These are phyloP conservation scores for Protobothrops mucrosquamatus DNA, from an alignment of 2,113 vertebrate genomes.

Conservation along the genomic window DNA sequence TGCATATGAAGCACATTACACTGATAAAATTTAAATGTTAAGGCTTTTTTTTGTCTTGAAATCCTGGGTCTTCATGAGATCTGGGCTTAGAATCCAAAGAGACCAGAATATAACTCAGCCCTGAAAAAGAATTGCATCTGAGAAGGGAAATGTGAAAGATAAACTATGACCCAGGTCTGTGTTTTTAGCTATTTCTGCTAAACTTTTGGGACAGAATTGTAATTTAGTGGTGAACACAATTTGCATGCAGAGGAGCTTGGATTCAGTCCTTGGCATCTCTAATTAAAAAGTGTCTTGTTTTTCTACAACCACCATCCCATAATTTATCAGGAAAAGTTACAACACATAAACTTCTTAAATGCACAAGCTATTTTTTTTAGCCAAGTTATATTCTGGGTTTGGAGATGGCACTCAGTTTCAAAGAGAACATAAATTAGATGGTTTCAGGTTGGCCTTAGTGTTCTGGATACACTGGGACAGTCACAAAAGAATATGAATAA, in stretches of 20 bases:
- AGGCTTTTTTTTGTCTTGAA: conserved; percentile 28
- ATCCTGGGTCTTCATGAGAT: conserved; percentile 53
- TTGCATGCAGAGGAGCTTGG: not conserved
- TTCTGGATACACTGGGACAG: not conserved
- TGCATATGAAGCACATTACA: not conserved
- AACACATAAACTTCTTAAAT: not conserved
- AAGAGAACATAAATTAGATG: not conserved
- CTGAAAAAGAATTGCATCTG: conserved; percentile 43
- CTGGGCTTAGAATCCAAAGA: conserved; percentile 39
- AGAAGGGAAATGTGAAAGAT: conserved; percentile 48
- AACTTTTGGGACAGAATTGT: not conserved
- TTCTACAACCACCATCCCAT: not conserved
- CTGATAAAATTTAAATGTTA: not conserved
- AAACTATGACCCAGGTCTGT: not conserved
- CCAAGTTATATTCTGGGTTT: not conserved
- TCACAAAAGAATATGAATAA: not conserved
- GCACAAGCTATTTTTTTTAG: not conserved
- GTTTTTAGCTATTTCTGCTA: not conserved
- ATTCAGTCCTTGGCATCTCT: not conserved
- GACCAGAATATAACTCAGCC: conserved; percentile 12
- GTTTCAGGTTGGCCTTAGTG: not conserved
- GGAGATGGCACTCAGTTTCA: not conserved
- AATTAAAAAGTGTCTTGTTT: not conserved
- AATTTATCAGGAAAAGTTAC: not conserved
- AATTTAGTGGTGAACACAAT: not conserved